Conservation (phyloP, 2,113 vertebrate genomes). For the Mesembrinibis cayennensis region DNA sequence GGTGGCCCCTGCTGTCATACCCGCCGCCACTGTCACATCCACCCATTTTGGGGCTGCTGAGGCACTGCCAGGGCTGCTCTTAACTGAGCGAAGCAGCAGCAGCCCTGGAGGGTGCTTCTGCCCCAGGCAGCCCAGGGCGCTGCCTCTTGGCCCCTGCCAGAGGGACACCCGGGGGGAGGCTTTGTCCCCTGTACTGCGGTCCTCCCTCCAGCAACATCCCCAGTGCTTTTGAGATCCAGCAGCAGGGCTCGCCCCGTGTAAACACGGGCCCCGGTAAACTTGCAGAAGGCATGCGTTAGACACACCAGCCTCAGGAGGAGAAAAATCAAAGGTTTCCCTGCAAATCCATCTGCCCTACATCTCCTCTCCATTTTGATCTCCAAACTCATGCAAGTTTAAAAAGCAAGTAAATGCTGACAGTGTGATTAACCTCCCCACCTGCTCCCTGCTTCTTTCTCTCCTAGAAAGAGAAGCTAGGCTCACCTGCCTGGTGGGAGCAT, state of each 20-base stretch:
- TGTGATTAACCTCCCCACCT: slow-evolving; percentile 16
- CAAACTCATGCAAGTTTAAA: slow-evolving; percentile 60
- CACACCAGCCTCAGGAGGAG: background rate
- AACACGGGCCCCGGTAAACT: background rate
- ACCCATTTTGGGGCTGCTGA: background rate
- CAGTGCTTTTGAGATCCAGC: accelerated
- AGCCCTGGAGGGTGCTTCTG: background rate
- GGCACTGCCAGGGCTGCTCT: background rate
- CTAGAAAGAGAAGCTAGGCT: background rate
- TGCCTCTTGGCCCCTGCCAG: background rate
- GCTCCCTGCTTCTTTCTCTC: background rate
- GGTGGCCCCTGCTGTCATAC: background rate
- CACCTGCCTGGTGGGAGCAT: background rate
- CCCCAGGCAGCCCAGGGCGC: background rate
- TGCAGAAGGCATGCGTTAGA: background rate
- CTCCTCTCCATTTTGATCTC: background rate
- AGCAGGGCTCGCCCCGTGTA: background rate
- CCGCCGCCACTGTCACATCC: accelerated
- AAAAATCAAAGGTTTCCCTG: slow-evolving; percentile 13
- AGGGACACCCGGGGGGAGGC: background rate
- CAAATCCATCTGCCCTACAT: background rate
- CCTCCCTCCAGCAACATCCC: background rate
- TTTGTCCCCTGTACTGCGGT: accelerated
- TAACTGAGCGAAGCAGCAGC: too few relatives aligned
- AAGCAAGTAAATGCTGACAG: background rate